Percentiles rank a stretch among this genome's conserved stretches.
Conservation (phyloP, 2,888 invertebrate species). For the Eugnorisma glareosa region DNA sequence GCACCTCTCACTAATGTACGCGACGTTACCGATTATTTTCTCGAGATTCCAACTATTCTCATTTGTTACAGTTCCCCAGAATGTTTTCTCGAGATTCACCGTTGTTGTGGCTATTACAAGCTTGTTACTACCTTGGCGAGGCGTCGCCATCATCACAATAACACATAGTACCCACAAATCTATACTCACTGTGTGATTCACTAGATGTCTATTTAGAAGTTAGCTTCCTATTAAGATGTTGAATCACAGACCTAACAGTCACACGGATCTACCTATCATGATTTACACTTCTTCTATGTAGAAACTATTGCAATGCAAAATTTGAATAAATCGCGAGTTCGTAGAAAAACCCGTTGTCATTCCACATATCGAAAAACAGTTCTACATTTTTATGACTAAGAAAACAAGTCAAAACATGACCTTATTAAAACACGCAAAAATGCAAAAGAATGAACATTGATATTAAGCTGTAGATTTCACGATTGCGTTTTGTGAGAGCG, state of each 20-base stretch:
- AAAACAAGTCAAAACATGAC: slow-evolving; percentile 20
- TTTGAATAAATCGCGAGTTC: slow-evolving; percentile 13
- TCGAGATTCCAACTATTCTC: slow-evolving; percentile 68
- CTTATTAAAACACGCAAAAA: slow-evolving; percentile 34
- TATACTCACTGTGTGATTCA: slow-evolving; percentile 47
- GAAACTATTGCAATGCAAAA: slow-evolving; percentile 10
- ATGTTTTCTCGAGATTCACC: slow-evolving; percentile 63
- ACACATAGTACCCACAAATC: slow-evolving; percentile 32
- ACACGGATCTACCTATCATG: slow-evolving; percentile 43
- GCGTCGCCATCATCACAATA: slow-evolving; percentile 31
- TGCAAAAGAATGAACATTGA: slow-evolving; percentile 42
- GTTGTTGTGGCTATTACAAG: slow-evolving; percentile 57
- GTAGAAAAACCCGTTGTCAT: slow-evolving; percentile 8
- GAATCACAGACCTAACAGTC: slow-evolving; percentile 38
- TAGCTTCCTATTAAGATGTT: slow-evolving; percentile 34
- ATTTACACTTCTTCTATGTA: slow-evolving; percentile 20
- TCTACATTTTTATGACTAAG: background rate
- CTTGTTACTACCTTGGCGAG: slow-evolving; percentile 39
- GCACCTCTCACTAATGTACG: slow-evolving; percentile 81
- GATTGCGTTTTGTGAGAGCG: slow-evolving; percentile 42
- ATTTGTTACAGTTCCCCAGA: slow-evolving; percentile 67
- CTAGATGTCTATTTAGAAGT: slow-evolving; percentile 28
- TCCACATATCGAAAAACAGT: background rate
- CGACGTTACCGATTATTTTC: slow-evolving; percentile 62
- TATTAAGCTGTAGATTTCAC: slow-evolving; percentile 49